Percentiles rank a stretch among this genome's conserved stretches.
Conservation (phyloP, 2,113 vertebrate species). For the Gallinago undulata region DNA sequence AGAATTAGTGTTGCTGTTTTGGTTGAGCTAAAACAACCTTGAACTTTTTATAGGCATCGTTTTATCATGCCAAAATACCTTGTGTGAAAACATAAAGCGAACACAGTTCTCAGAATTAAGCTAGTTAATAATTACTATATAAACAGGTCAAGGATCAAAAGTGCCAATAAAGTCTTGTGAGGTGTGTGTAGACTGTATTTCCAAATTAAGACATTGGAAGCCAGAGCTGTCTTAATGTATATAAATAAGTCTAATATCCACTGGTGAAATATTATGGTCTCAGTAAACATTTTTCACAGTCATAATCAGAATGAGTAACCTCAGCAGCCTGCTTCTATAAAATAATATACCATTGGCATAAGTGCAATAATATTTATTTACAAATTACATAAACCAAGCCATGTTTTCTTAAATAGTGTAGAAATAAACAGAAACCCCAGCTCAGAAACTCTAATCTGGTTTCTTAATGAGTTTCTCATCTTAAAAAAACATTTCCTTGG, state of each 20-base stretch:
- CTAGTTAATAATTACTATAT: slow-evolving; percentile 37
- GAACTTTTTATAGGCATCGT: neutral
- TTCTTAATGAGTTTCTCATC: neutral
- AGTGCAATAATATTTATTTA: neutral
- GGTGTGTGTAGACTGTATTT: neutral
- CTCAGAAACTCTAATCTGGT: neutral
- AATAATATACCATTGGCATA: neutral
- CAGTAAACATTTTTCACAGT: neutral
- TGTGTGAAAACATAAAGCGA: neutral
- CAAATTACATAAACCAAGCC: neutral
- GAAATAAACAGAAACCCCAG: neutral
- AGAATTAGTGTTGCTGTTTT: slow-evolving; percentile 22
- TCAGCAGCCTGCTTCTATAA: neutral
- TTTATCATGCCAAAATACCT: slow-evolving; percentile 1
- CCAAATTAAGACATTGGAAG: neutral
- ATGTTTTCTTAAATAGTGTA: rapidly evolving
- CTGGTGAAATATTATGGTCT: neutral
- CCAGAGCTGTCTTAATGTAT: neutral
- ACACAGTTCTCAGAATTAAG: neutral
- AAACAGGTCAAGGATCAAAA: slow-evolving; percentile 29
- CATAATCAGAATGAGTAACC: neutral
- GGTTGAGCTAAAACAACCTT: slow-evolving; percentile 30
- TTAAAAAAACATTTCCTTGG: neutral
- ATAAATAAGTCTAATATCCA: neutral
- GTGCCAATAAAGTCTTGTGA: neutral